phyloP scores from a whole-genome alignment of 2,888 invertebrate genomes.

The Coecobrya sp. region DNA sequence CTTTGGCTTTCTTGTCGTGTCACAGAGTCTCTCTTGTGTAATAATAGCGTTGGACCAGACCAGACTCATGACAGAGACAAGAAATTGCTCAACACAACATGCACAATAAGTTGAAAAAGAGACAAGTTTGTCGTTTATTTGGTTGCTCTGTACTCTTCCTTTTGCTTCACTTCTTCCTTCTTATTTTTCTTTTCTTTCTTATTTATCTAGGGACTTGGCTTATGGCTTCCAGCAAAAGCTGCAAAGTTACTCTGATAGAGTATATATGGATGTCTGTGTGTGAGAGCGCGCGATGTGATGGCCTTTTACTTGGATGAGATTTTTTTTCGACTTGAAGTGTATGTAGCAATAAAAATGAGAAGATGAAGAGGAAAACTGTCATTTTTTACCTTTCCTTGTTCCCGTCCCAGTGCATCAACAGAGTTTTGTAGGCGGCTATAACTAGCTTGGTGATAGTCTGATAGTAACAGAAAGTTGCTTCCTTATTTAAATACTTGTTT shows the following conservation, averaged over 20 bases:
- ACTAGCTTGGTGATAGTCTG: background rate
- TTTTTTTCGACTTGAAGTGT: background rate
- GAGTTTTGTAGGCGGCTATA: background rate
- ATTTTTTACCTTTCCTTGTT: slow-evolving; percentile 2
- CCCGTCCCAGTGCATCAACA: background rate
- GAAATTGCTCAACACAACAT: slow-evolving; percentile 20
- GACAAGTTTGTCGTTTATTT: slow-evolving; percentile 54
- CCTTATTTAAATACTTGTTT: background rate
- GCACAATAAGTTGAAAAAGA: slow-evolving; percentile 40
- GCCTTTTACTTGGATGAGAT: slow-evolving; percentile 5
- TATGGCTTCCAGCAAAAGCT: slow-evolving; percentile 44
- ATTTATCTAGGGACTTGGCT: slow-evolving; percentile 55
- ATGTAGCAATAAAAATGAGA: background rate
- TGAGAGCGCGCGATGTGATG: too few species aligned
- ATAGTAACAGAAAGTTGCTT: background rate
- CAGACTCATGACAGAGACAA: background rate
- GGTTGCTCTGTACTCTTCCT: slow-evolving; percentile 8
- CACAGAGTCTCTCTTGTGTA: slow-evolving; percentile 15
- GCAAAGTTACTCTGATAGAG: background rate
- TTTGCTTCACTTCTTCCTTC: slow-evolving; percentile 6
- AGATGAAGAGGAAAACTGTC: background rate
- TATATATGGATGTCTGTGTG: too few species aligned
- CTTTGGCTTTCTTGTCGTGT: background rate
- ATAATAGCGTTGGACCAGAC: slow-evolving; percentile 1
- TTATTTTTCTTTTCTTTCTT: background rate